Evolutionary conservation across 2,113 vertebrate species (phyloP), one percentile per base, ranked within the genome.

Genomic region (Xiphorhynchus elegans): DNA sequence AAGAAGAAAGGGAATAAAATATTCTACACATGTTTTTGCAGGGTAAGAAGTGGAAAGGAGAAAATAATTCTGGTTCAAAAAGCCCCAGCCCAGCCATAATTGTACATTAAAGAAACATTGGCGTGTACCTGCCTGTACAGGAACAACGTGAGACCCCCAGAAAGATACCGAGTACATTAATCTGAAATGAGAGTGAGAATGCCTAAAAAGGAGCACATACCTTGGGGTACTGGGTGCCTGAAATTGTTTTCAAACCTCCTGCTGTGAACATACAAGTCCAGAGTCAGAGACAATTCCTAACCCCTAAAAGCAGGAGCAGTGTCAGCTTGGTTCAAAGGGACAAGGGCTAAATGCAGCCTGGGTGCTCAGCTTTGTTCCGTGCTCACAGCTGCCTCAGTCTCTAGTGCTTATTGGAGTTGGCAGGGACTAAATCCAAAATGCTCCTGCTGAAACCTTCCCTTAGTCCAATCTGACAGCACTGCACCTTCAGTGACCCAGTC

Each of bases 1-100:
- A 88, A 81, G 72, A 95, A 92, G 44, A 90, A 92, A 93, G 11
- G 8, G 72, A 93, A 91, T 88, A 59, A 86, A 90, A 68, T 44
- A 91, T 77, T 82, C 53, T 74, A 73, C 75, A 59, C 0, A 0
- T 72, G 40, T 25, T 91, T 94, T 95, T 91, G 11, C 72, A 53
- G 50, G 17, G 15, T 84, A 84, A 35, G 28, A 90, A 87, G 55
- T 33, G 16, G 56, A 78, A 90, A 81, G 53, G 26, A 82, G 29
- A 63, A 93, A 83, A 87, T 73, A 47, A 88, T 78, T 91, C 82
- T 83, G 44, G 11, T 28, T 58, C 53, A 17, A 28, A 76, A 52
- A 1, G 0, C 10, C 19, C 13, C n/a, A 70, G 4, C 69, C 40
- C 47, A 59, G 28, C 31, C 26, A 10, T 59, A 74, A 58, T 0